Percentiles rank a stretch among this genome's conserved stretches.
Evolutionary conservation across 2,888 invertebrate genomes (phyloP).

Genomic region (Morpho achilles): DNA sequence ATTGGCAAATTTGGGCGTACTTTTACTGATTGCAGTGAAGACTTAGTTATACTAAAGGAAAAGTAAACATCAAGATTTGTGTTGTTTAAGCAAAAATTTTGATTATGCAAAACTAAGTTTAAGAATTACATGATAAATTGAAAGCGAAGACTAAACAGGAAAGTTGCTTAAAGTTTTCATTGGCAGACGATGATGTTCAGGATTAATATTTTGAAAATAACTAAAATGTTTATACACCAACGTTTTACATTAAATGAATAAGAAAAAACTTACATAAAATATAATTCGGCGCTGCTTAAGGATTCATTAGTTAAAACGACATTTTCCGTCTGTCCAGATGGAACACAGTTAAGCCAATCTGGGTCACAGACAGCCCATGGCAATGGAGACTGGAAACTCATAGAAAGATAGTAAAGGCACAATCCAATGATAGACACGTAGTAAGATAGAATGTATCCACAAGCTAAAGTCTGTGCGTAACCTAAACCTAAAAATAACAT

Average conservation of each 20-base stretch:
- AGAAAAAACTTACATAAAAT: conserved; percentile 50
- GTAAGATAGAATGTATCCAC: conserved; percentile 84
- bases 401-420: conserved; percentile 85
- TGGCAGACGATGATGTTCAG: too few species aligned
- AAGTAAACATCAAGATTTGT: too few species aligned
- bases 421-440: conserved; percentile 88
- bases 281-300: conserved; percentile 79
- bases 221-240: too few species aligned
- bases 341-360: conserved; percentile 75
- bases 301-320: conserved; percentile 33
- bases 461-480: conserved; percentile 82
- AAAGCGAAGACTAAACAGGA: too few species aligned
- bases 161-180: too few species aligned
- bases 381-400: conserved; percentile 83
- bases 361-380: conserved; percentile 86
- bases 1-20: too few species aligned
- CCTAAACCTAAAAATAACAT: conserved; percentile 79
- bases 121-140: too few species aligned
- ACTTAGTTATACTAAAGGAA: not conserved
- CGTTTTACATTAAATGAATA: not conserved
- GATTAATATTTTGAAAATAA: too few species aligned
- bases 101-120: too few species aligned
- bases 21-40: not conserved
- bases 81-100: too few species aligned
- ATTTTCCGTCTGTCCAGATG: conserved; percentile 50